These are phyloP conservation scores for Drosophila neutralis DNA, from an alignment of 2,888 invertebrate species.

Conservation along the genomic window DNA sequence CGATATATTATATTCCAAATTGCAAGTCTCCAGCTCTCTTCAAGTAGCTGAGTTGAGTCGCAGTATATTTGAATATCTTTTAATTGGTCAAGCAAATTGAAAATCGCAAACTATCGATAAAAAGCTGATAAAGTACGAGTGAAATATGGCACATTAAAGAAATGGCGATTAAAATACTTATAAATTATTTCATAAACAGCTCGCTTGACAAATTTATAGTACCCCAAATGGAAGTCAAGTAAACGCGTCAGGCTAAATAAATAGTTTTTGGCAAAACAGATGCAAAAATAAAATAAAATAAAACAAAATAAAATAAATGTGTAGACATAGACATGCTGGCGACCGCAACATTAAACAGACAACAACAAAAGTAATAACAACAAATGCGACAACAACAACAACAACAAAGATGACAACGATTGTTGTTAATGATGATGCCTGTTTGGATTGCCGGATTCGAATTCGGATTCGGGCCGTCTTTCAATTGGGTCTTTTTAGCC, in stretches of 20 bases:
- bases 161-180: background rate
- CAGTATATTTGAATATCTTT: too few species aligned
- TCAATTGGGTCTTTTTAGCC: constrained; percentile 37
- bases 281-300: constrained; percentile 23
- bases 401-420: constrained; percentile 23
- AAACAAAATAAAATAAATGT: background rate
- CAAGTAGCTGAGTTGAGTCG: background rate
- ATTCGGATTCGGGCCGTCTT: constrained; percentile 30
- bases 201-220: background rate
- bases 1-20: background rate
- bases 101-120: background rate
- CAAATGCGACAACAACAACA: constrained; percentile 25
- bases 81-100: too few species aligned
- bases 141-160: background rate
- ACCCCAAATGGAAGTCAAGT: constrained; percentile 6
- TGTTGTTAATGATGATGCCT: constrained; percentile 40
- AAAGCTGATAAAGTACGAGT: background rate
- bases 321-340: constrained; percentile 53
- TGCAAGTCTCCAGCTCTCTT: background rate
- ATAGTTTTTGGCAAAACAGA: constrained; percentile 46
- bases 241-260: constrained; percentile 40
- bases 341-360: constrained; percentile 54
- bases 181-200: background rate
- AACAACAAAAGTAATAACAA: constrained; percentile 21
- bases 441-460: constrained; percentile 5